Evolutionary conservation across 1,140 invertebrate species (phyloP), one percentile per base, ranked within the genome.

Genomic region (Dendroctonus ponderosae): DNA sequence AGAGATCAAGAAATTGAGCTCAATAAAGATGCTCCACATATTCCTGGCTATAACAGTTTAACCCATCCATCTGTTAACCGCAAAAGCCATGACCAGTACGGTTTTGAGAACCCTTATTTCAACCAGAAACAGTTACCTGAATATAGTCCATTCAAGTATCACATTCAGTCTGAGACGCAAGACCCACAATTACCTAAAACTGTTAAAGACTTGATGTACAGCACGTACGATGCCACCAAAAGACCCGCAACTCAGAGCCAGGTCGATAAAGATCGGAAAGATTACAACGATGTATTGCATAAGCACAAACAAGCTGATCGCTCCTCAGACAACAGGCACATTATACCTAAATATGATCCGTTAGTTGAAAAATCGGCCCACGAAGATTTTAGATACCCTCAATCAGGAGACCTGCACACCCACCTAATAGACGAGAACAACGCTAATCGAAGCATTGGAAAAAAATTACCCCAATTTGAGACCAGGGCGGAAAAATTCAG

Each of bases 191-290:
- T 69, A 12, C 57, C 57, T 3, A 74, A 67, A 57, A 71, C 46
- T 61, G 52, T 74, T 38, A 71, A 70, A 62, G 72, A 74, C 52
- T 62, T 74, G 42, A 71, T 71, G 6, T 72, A 67, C 46, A 64
- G 64, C 14, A 72, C 71, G 37, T 69, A 71, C 54, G 66, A 72
- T 62, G 54, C 57, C 9, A 57, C 39, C 41, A 42, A 48, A 60
- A 56, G 67, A 15, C 58, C 52, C 5, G 11, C 60, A 38, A 37
- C 53, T 7, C 15, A 64, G 41, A 42, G 41, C 38, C 11, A 7
- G 8, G 8, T n/a, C 6, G 11, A 41, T 15, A 12, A 48, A 1
- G 11, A 26, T 26, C 26, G 26, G 26, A 26, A 26, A n/a, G n/a
- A n/a, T n/a, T n/a, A n/a, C n/a, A n/a, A n/a, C n/a, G n/a, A n/a